Conservation (phyloP, 2,113 vertebrate genomes). For the Myotis davidii region DNA sequence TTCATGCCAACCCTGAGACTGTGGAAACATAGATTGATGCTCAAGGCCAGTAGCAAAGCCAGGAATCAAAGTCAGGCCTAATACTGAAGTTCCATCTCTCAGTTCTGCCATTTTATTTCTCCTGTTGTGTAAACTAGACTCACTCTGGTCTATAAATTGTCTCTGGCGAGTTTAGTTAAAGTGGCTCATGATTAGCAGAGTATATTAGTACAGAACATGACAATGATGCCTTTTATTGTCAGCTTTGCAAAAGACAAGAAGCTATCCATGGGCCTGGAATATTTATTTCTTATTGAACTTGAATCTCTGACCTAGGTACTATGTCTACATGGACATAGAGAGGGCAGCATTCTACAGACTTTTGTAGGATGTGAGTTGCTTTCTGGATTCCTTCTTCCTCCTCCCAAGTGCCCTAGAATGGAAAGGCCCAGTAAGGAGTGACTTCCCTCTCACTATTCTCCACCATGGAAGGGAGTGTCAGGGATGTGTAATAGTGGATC, state of each 20-base stretch:
- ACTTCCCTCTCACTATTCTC: background rate
- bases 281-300: background rate
- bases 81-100: background rate
- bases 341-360: constrained; percentile 11
- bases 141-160: background rate
- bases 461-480: background rate
- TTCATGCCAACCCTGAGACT: background rate
- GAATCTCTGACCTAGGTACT: background rate
- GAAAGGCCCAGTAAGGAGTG: background rate
- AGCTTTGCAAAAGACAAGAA: background rate
- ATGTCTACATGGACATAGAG: background rate
- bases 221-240: background rate
- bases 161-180: background rate
- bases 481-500: background rate
- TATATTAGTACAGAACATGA: background rate
- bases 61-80: background rate
- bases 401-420: background rate
- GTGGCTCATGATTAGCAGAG: background rate
- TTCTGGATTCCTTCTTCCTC: background rate
- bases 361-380: background rate
- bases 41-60: background rate
- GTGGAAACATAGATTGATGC: background rate
- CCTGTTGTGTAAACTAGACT: background rate
- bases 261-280: no score
- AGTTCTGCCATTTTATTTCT: background rate